Evolutionary conservation across 2,888 invertebrate genomes (phyloP), one percentile per base, ranked within the genome.

Genomic region (Eretmocerus hayati): DNA sequence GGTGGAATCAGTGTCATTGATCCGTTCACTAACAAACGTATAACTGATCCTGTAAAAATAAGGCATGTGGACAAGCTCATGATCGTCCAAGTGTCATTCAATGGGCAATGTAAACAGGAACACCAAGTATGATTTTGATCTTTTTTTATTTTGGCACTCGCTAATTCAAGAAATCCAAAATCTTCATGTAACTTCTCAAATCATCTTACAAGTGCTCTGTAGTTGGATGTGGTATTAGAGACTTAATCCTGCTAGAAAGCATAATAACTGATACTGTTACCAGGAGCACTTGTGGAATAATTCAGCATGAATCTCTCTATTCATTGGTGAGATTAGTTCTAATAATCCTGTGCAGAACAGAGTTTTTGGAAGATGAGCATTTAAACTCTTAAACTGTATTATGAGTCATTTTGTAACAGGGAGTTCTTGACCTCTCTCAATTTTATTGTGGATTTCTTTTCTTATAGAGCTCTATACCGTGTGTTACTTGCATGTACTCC

Each of bases 11-110:
- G 62, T 47, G 50, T 64, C 4, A 65, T 70, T 13, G 70, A 70
- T 58, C 70, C 71, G 21, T 65, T 71, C 36, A 60, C 66, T 2
- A 70, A 71, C 33, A 61, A 49, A 16, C 56, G 63, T 47, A 71
- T 71, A 58, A 56, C 54, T 3, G 57, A 69, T 48, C 70, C 71
- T 18, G 61, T 18, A 66, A 57, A 54, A 71, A 70, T 52, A 55
- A 37, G 15, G 43, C 48, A 18, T 71, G 71, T 46, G 65, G 65
- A 16, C 71, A 71, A 23, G 56, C 66, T 8, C 69, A 70, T 46
- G 71, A 71, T 43, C 56, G 55, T 23, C 56, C 55, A 8, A 65
- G 59, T 42, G 59, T 68, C 6, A 53, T 31, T 5, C 53, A 57
- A 46, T 70, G 36, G 48, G 71, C 13, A 42, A 59, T 40, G 43